A percentile compares a stretch with the other conserved stretches of the same genome.
Evolutionary conservation across 1,140 invertebrate species (phyloP).

Genomic region (Micrasema longulum): DNA sequence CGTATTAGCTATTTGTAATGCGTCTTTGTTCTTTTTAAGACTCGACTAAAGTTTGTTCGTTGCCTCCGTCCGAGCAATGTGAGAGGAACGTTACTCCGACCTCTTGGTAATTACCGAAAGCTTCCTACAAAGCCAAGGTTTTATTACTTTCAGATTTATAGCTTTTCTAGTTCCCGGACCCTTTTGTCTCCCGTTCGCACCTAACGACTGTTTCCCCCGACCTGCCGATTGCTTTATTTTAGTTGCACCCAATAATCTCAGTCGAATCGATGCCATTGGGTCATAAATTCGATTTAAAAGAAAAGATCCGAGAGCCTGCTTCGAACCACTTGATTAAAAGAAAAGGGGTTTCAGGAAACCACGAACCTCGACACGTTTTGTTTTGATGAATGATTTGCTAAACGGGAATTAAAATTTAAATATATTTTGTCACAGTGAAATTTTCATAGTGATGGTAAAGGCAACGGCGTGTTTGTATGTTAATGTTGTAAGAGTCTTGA

Average conservation of each 20-base stretch:
- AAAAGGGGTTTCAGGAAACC: no score
- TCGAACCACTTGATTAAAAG: no score
- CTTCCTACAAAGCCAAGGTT: slow-evolving; percentile 54
- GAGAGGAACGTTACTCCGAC: slow-evolving; percentile 49
- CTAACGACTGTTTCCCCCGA: slow-evolving; percentile 49
- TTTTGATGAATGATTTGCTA: no score
- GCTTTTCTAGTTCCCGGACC: slow-evolving; percentile 48
- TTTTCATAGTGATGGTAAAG: no score
- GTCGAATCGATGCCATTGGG: slow-evolving; percentile 33
- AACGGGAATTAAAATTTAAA: no score
- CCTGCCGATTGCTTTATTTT: slow-evolving; percentile 52
- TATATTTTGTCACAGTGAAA: no score
- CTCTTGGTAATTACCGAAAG: slow-evolving; percentile 55
- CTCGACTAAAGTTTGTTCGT: slow-evolving; percentile 12
- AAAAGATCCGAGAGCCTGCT: no score
- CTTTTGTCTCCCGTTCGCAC: slow-evolving; percentile 49
- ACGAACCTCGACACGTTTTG: no score
- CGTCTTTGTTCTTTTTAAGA: slow-evolving; percentile 10
- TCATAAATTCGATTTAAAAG: no score
- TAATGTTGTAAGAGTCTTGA: no score
- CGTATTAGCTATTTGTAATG: slow-evolving; percentile 1
- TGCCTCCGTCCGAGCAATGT: slow-evolving; percentile 39
- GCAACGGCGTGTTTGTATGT: no score
- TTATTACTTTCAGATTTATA: slow-evolving; percentile 56
- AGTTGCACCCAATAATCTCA: slow-evolving; percentile 30